Evolutionary conservation across 2,888 invertebrate species (phyloP), one percentile per base, ranked within the genome.

Genomic region (Drosophila mettleri): DNA sequence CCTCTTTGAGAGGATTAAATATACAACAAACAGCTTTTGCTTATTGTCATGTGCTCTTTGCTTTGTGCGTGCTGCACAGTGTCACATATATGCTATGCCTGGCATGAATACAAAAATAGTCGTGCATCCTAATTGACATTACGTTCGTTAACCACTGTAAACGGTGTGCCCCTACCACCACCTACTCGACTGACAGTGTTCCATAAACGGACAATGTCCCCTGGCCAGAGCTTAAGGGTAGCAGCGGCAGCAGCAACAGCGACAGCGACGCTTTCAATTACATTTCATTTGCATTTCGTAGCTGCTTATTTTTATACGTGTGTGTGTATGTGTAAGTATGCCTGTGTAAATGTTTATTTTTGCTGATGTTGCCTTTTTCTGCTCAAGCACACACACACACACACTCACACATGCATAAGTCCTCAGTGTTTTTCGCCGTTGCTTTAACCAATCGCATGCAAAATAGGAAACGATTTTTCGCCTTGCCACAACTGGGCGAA

Each of bases 1-100:
- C 86, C 86, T 86, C 86, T 86, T 86, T 88, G 86, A 86, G 88
- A 86, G 86, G 86, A 86, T 86, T 86, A 86, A 86, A 86, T 84
- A 84, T 79, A 85, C 64, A 83, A 80, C 72, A 84, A 66, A 83
- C 58, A 74, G 63, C 71, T 74, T 72, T 77, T 76, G 77, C 74
- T 75, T 75, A 76, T 75, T 75, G 65, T 67, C 70, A 58, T 66
- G 54, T 76, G 69, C 69, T 80, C 84, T 86, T 78, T 86, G 73
- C 59, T 48, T 46, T 48, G 53, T 59, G 77, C 71, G 80, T 74
- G 66, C 45, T 55, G 69, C 61, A 82, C 82, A 83, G 84, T 82
- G 82, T 61, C 49, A 20, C 78, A 46, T n/a, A 60, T 29, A 16
- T 43, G 41, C 41, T 64, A 58, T 54, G 48, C 24, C 9, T 18